Evolutionary conservation across 2,113 vertebrate genomes (phyloP), one percentile per base, ranked within the genome.

Genomic region (Clupea harengus): DNA sequence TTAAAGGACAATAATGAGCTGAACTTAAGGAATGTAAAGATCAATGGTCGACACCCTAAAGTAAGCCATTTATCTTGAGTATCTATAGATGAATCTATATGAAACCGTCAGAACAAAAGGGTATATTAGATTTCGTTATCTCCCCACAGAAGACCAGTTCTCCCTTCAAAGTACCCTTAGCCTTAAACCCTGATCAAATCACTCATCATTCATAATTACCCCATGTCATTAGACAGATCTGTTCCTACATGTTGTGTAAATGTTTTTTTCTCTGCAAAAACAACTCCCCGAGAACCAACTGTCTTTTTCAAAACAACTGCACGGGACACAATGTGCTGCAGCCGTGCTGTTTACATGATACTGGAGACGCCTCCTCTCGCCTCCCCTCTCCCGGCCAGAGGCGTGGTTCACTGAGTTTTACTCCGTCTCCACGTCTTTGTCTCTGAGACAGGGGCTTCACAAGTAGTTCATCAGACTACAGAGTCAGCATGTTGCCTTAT

Each of bases 231-330:
- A 39, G 11, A 78, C 32, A 44, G 32, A 78, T 32, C 28, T 78
- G 11, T 13, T 72, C 25, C n/a, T 11, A 72, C 17, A 17, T 4
- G 17, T 54, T 10, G 25, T 32, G 60, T 28, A 1, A 9, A 32
- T 78, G 72, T 39, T 15, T 78, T 78, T 39, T 32, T n/a, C 7
- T 25, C 28, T 78, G 72, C 72, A 78, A 78, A 78, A 78, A 78
- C 72, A 78, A 75, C 10, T 78, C 28, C 72, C 72, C 39, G 72
- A 32, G 28, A 78, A 39, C 72, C 72, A 78, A 78, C 72, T 78
- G 32, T 44, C 72, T 78, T 32, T 78, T 78, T 78, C 10, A 78
- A 78, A 78, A 78, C 72, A 75, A 78, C 72, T 39, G 72, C 72
- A 32, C 25, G 28, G 72, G 28, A 78, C 72, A 78, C 72, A 78